phyloP scores from a whole-genome alignment of 2,888 invertebrate genomes.

The Diarsia rubi region DNA sequence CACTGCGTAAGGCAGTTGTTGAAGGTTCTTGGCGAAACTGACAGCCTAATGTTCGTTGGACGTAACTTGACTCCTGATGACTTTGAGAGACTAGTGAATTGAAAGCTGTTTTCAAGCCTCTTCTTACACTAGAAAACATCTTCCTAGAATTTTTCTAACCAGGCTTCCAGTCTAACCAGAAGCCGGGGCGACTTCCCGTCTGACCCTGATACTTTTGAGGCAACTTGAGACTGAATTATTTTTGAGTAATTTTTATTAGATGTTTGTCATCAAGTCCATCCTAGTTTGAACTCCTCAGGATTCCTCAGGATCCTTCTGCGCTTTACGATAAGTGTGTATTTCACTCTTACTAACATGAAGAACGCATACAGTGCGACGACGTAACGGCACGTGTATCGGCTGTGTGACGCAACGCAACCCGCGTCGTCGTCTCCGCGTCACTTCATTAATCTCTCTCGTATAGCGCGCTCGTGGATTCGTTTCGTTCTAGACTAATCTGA shows the following conservation, averaged over 20 bases:
- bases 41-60: background rate
- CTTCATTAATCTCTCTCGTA: conserved; percentile 33
- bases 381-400: conserved; percentile 43
- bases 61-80: background rate
- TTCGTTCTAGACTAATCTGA: conserved; percentile 44
- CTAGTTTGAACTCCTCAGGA: background rate
- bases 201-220: background rate
- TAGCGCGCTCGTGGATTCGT: conserved; percentile 4
- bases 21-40: background rate
- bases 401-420: conserved; percentile 45
- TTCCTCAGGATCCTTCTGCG: background rate
- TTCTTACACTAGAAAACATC: background rate
- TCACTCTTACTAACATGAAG: conserved; percentile 24
- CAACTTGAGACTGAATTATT: background rate
- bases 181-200: background rate
- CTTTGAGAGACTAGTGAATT: background rate
- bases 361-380: conserved; percentile 28
- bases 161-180: background rate
- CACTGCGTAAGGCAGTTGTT: background rate
- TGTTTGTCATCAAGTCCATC: background rate
- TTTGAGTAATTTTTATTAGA: background rate
- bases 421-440: conserved; percentile 42
- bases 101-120: background rate
- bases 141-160: background rate
- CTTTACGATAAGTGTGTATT: background rate